These are phyloP conservation scores for Ptilodon capucinus DNA, from an alignment of 2,888 invertebrate genomes.

Conservation along the genomic window DNA sequence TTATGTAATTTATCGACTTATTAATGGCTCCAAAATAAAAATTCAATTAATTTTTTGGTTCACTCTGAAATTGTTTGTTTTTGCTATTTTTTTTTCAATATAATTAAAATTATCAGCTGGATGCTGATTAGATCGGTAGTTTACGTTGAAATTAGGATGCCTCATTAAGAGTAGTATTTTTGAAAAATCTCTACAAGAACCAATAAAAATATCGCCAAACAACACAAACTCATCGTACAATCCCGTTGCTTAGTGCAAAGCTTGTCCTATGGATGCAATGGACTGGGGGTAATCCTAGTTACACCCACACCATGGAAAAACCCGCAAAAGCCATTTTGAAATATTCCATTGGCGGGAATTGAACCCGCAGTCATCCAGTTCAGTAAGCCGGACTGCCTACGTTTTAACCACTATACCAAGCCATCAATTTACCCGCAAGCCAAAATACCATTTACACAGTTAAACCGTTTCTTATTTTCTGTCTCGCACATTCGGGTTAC, in stretches of 20 bases:
- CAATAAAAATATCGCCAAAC: too few species aligned
- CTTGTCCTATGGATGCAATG: too few species aligned
- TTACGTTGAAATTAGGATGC: neutral
- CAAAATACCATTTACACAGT: conserved; percentile 37
- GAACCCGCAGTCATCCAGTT: too few species aligned
- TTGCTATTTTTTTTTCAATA: conserved; percentile 22
- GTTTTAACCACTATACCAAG: too few species aligned
- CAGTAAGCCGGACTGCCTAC: too few species aligned
- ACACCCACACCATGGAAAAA: too few species aligned
- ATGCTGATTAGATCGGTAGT: neutral
- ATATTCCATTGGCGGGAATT: too few species aligned
- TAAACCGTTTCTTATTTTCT: conserved; percentile 34
- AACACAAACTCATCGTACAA: too few species aligned
- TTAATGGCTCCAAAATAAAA: conserved; percentile 44
- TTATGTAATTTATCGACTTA: conserved; percentile 43
- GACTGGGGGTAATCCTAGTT: too few species aligned
- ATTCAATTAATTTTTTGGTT: conserved; percentile 49
- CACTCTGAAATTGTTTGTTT: conserved; percentile 41
- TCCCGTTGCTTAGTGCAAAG: too few species aligned
- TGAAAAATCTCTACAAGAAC: too few species aligned
- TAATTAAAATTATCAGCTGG: neutral
- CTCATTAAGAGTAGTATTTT: neutral
- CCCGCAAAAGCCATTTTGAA: too few species aligned
- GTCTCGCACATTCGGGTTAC: conserved; percentile 41
- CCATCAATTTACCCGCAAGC: neutral